phyloP scores from a whole-genome alignment of 2,113 vertebrate genomes.

The Gymnobelideus leadbeateri region DNA sequence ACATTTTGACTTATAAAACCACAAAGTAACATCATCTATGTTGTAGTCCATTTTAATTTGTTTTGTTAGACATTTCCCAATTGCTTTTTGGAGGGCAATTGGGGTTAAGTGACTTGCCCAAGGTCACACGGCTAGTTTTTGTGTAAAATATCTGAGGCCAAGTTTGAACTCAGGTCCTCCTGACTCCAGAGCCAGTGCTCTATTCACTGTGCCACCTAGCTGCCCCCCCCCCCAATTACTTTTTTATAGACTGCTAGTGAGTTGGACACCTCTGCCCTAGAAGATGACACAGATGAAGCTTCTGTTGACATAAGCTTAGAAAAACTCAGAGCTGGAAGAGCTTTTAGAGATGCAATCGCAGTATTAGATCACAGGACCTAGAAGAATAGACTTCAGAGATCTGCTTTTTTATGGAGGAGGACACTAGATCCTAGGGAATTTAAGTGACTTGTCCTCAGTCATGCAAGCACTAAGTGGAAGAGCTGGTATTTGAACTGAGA shows the following conservation, averaged over 20 bases:
- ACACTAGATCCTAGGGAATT: background rate
- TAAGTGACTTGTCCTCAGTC: background rate
- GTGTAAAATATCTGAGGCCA: too few species aligned
- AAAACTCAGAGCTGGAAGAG: background rate
- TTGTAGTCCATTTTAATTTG: background rate
- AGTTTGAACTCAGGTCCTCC: too few species aligned
- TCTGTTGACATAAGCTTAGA: background rate
- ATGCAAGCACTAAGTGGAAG: background rate
- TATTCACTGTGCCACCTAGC: too few species aligned
- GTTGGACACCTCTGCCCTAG: background rate
- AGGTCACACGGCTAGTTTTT: too few species aligned
- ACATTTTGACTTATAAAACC: background rate
- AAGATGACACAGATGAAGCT: background rate
- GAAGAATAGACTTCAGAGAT: background rate
- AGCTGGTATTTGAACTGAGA: background rate
- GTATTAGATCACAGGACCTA: background rate
- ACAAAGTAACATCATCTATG: background rate
- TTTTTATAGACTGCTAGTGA: background rate
- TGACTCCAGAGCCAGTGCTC: too few species aligned
- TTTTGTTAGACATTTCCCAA: background rate
- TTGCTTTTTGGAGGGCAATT: background rate
- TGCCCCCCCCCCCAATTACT: background rate
- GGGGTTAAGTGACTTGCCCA: too few species aligned
- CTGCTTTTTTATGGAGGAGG: background rate
- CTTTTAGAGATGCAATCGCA: background rate